Conservation (phyloP, 2,888 invertebrate genomes). For the Agrochola circellaris region DNA sequence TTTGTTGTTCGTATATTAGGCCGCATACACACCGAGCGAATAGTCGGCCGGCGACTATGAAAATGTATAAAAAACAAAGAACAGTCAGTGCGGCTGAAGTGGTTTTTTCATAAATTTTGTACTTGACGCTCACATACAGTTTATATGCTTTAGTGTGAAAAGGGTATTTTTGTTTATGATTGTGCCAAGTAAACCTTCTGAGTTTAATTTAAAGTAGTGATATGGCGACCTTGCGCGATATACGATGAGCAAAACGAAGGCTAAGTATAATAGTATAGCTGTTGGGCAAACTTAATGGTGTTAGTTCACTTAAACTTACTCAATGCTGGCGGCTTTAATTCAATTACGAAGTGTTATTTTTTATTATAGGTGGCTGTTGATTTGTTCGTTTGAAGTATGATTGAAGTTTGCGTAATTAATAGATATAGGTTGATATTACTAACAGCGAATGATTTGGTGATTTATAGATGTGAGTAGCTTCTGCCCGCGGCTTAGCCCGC, state of each 20-base stretch:
- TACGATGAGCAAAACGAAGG: slow-evolving; percentile 55
- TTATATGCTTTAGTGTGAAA: not conserved
- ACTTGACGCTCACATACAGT: not conserved
- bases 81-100: not conserved
- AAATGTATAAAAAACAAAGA: not conserved
- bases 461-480: not conserved
- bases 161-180: not conserved
- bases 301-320: slow-evolving; percentile 52
- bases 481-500: no score
- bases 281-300: slow-evolving; percentile 45
- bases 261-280: slow-evolving; percentile 23
- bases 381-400: slow-evolving; percentile 5
- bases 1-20: not conserved
- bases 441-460: not conserved
- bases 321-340: slow-evolving; percentile 45
- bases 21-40: no score
- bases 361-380: slow-evolving; percentile 18
- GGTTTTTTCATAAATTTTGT: not conserved
- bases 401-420: slow-evolving; percentile 33
- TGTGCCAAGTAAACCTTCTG: slow-evolving; percentile 38
- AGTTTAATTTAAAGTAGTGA: not conserved
- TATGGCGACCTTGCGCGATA: slow-evolving; percentile 47
- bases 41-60: not conserved
- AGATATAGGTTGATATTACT: not conserved
- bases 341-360: slow-evolving; percentile 33